Conservation (phyloP, 1,140 invertebrate species). For the Antheraea pernyi region DNA sequence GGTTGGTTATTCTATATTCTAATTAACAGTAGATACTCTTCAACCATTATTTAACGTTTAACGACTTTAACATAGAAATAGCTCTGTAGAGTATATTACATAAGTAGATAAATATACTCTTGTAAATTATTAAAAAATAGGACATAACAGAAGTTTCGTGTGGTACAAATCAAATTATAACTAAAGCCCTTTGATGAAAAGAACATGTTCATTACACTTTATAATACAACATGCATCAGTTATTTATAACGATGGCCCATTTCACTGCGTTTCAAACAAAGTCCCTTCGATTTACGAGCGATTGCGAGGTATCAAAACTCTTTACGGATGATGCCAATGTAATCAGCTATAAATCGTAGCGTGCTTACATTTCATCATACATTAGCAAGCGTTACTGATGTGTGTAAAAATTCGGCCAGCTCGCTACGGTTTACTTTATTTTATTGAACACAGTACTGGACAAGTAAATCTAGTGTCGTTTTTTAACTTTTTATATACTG, state of each 20-base stretch:
- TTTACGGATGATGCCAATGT: constrained; percentile 31
- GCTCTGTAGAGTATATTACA: too few relatives aligned
- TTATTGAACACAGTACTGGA: not conserved
- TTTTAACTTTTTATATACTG: not conserved
- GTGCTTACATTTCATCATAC: constrained; percentile 23
- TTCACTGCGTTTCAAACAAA: constrained; percentile 41
- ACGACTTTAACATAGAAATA: too few relatives aligned
- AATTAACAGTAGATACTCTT: too few relatives aligned
- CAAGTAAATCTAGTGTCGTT: not conserved
- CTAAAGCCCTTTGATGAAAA: not conserved
- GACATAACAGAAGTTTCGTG: not conserved
- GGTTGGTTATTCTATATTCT: too few relatives aligned
- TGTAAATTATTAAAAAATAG: not conserved
- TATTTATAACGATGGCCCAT: constrained; percentile 52
- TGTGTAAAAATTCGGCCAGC: not conserved
- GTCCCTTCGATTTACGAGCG: constrained; percentile 45
- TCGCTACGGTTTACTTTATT: not conserved
- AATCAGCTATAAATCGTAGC: constrained; percentile 27
- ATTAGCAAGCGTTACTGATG: not conserved
- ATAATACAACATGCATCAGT: constrained; percentile 1
- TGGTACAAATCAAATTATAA: not conserved
- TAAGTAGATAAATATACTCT: too few relatives aligned
- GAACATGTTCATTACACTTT: not conserved
- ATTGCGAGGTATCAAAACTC: constrained; percentile 27
- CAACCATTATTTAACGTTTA: too few relatives aligned